Percentiles rank a stretch among this genome's conserved stretches.
phyloP scores from a whole-genome alignment of 2,888 invertebrate genomes.

The Caenorhabditis parvicauda region DNA sequence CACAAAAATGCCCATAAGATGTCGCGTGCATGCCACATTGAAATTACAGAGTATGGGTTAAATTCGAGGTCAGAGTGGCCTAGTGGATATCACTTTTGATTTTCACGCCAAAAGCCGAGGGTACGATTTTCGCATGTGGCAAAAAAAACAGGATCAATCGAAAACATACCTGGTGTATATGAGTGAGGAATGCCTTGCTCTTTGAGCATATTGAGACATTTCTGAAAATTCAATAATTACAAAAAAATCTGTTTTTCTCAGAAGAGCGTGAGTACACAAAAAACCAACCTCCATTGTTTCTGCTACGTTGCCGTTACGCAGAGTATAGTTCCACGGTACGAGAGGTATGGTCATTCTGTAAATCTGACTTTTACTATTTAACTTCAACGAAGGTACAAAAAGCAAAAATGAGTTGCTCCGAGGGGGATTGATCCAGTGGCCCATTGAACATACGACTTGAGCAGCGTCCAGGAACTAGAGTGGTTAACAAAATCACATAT shows the following conservation, averaged over 20 bases:
- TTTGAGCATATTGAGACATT: background rate
- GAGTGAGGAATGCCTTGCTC: background rate
- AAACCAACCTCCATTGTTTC: slow-evolving; percentile 18
- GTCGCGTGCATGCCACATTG: no score
- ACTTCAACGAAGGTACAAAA: background rate
- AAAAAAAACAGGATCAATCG: no score
- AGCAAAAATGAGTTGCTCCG: background rate
- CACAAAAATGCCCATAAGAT: no score
- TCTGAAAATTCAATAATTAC: background rate
- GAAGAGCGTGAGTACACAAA: background rate
- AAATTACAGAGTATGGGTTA: no score
- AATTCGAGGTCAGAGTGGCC: no score
- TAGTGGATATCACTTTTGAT: no score
- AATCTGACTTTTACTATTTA: background rate
- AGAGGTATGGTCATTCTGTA: slow-evolving; percentile 11
- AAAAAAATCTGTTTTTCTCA: background rate
- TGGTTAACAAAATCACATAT: no score
- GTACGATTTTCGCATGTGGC: no score
- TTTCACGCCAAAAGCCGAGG: no score
- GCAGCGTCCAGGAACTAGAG: no score
- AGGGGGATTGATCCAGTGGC: no score
- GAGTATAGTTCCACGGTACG: slow-evolving; percentile 24
- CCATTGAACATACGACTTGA: no score
- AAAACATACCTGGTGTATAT: background rate
- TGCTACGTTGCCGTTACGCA: slow-evolving; percentile 28